Base-by-base conservation (phyloP, 2,888 invertebrate genomes). In the Caenorhabditis sp. region DNA sequence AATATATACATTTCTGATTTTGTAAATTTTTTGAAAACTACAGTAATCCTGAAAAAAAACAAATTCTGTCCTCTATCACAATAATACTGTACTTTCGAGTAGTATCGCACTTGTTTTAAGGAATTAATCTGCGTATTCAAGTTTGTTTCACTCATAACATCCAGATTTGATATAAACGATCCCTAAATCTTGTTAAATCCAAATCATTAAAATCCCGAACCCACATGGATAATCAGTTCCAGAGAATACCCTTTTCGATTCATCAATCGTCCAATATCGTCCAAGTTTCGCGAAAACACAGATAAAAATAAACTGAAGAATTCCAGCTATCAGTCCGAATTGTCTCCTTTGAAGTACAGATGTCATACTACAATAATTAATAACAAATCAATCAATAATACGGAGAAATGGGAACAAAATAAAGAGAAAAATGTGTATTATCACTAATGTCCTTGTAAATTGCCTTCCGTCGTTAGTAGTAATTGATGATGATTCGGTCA, bases 221-320 rank as follows among this genome's bases (percentile, higher is more conserved):
- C 71, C 56, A 84, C 83, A 63, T 53, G 82, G 83, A 73, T 78
- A 83, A 74, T 83, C 83, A 25, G 82, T 85, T 70, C 81, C 82
- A 17, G 78, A 78, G 67, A 81, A 83, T 25, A 83, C 76, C 57
- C 80, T 57, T 63, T 76, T 72, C 50, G 78, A 73, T 59, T 77
- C 78, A 53, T 81, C 82, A n/a, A 83, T 78, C 66, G 84, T 77
- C 38, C 79, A 79, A 64, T 84, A 86, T 14, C 79, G 68, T 23
- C 81, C 79, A 60, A 83, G 87, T 49, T 80, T 63, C 12, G 80
- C 83, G 67, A 81, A 85, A 57, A 82, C 58, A 8, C 82, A 59
- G 43, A 84, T 78, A 69, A 86, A 85, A 8, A 83, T 26, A n/a
- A 78, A 56, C 64, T 86, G 85, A 70, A 86, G 83, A n/a, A 85